Evolutionary conservation across 2,113 vertebrate species (phyloP), one percentile per base, ranked within the genome.

Genomic region (Butorides virescens): DNA sequence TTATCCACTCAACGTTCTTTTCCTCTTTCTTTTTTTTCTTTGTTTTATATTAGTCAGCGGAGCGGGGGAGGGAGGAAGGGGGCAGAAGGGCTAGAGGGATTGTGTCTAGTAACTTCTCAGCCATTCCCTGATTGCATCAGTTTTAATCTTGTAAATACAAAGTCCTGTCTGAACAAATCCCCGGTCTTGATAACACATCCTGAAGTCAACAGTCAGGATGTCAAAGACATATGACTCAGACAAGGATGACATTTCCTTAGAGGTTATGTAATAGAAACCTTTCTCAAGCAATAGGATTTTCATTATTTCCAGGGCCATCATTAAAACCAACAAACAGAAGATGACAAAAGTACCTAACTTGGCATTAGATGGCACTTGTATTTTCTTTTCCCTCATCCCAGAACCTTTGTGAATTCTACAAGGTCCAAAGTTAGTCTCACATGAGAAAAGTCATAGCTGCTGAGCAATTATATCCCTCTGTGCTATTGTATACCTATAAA

Each of bases 11-110:
- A 39, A 14, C 1, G 0, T 47, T 77, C 6, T n/a, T 15, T 49
- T 74, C 16, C 4, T 74, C 9, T 78, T 83, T 32, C 3, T 42
- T 44, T 72, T 67, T 7, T 7, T 8, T 4, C 4, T 39, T 47
- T 67, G 10, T 30, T 58, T 79, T 75, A 1, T 61, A 23, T 42
- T 27, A 70, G 2, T 17, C 6, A 2, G 10, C 6, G 7, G 9
- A 5, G 11, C n/a, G 2, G 2, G 9, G 13, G 5, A 11, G 10
- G 10, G 20, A 47, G 20, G 46, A 46, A 18, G 46, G 46, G 46
- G 18, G 46, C 4, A 44, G 42, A 44, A 44, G 42, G 42, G 42
- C 6, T 15, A 34, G 11, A 26, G 2, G 0, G 4, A 1, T 36
- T 49, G 3, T 27, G 4, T 42, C 8, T 65, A 4, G 13, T 47